phyloP scores from a whole-genome alignment of 2,113 vertebrate species.

The Hyperoodon ampullatus region DNA sequence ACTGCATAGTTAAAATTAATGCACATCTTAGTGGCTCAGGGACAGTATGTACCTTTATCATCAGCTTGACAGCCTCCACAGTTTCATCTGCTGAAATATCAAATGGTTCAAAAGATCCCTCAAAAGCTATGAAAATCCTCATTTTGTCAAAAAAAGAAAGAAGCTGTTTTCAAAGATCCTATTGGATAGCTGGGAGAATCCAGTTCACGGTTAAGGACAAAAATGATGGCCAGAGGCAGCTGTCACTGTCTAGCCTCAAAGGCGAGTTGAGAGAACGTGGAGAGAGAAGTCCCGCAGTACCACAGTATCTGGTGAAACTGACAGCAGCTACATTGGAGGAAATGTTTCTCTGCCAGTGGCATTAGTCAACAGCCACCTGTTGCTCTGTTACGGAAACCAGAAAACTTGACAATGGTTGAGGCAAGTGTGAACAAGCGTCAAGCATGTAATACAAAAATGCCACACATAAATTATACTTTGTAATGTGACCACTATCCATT shows the following conservation, averaged over 20 bases:
- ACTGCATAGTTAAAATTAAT: not conserved
- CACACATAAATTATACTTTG: not conserved
- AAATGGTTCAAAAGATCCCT: conserved; percentile 85
- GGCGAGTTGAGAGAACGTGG: not conserved
- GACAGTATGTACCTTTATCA: conserved; percentile 84
- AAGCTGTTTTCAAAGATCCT: not conserved
- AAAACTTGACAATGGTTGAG: conserved; percentile 44
- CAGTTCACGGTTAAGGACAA: conserved; percentile 6
- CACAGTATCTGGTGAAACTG: not conserved
- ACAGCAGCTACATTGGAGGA: not conserved
- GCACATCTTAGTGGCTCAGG: not conserved
- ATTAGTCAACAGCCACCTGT: not conserved
- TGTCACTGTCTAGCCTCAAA: not conserved
- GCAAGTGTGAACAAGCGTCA: conserved; percentile 72
- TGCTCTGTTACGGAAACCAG: conserved; percentile 38
- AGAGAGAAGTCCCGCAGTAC: not conserved
- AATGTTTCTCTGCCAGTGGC: not conserved
- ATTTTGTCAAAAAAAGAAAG: conserved; percentile 67
- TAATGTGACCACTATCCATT: not conserved
- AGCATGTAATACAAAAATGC: not conserved
- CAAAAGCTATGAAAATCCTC: conserved; percentile 87
- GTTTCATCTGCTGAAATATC: conserved; percentile 83
- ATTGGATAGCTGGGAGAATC: conserved; percentile 13
- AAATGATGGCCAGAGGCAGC: not conserved
- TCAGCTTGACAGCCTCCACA: conserved; percentile 83